phyloP scores from a whole-genome alignment of 2,113 vertebrate genomes.

The Saguinus imperator region DNA sequence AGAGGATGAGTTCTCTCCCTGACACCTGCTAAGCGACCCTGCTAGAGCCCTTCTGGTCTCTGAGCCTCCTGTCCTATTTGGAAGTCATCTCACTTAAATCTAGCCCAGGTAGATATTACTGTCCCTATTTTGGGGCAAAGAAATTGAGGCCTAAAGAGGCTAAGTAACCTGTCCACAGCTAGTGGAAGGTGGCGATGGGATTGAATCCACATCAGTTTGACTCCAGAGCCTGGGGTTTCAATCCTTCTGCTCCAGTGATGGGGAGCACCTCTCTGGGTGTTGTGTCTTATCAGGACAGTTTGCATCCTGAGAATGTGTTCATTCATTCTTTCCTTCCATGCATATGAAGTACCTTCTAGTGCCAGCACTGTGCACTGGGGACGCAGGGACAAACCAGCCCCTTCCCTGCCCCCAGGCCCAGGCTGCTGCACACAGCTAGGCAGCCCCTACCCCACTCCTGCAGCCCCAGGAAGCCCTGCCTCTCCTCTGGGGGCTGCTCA shows the following conservation, averaged over 20 bases:
- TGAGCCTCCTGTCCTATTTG: not conserved
- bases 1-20: not conserved
- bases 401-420: not conserved
- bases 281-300: not conserved
- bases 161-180: not conserved
- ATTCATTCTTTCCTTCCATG: not conserved
- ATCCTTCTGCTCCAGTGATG: not conserved
- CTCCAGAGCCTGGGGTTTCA: not conserved
- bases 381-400: not conserved
- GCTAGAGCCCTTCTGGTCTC: not conserved
- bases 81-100: too few species aligned
- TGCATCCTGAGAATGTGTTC: constrained; percentile 1
- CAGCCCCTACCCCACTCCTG: not conserved
- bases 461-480: not conserved
- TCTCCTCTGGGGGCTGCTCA: not conserved
- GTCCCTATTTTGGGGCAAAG: not conserved
- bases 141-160: not conserved
- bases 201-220: not conserved
- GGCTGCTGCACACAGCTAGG: not conserved
- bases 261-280: not conserved
- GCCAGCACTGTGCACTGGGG: not conserved
- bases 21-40: not conserved
- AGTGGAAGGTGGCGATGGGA: not conserved
- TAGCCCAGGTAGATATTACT: not conserved
- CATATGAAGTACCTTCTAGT: not conserved